These are phyloP conservation scores for Acleris cristana DNA, from an alignment of 2,888 invertebrate genomes.

Conservation along the genomic window DNA sequence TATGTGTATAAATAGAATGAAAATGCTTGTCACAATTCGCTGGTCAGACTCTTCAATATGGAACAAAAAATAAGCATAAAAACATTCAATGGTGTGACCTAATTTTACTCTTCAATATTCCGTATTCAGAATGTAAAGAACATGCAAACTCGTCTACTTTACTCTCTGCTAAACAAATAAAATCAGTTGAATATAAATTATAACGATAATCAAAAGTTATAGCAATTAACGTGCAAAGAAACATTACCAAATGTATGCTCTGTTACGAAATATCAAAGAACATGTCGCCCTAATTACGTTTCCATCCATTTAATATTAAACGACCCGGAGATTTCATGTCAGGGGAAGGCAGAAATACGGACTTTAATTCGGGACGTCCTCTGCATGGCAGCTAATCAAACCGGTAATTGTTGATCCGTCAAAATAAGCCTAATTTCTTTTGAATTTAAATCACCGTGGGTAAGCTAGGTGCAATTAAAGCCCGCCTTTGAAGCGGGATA, in stretches of 20 bases:
- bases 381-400: constrained; percentile 16
- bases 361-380: constrained; percentile 2
- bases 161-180: no score
- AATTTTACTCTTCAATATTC: no score
- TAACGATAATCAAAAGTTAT: not conserved
- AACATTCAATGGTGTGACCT: no score
- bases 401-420: constrained; percentile 26
- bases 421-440: constrained; percentile 44
- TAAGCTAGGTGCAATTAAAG: constrained; percentile 54
- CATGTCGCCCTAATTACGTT: constrained; percentile 14
- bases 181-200: not conserved
- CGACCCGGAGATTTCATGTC: constrained; percentile 3
- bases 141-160: no score
- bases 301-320: constrained; percentile 11
- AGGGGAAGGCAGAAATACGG: constrained; percentile 1
- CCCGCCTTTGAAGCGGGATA: constrained; percentile 58
- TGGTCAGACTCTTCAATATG: no score
- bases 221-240: constrained; percentile 5
- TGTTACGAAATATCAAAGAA: constrained; percentile 11
- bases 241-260: not conserved
- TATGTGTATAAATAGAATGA: no score
- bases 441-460: constrained; percentile 43
- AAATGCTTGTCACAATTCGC: no score
- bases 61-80: no score
- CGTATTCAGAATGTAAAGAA: no score